Evolutionary conservation across 2,797 vertebrate genomes (phyloP).

Genomic region (Microctenopoma steveboyesi): DNA sequence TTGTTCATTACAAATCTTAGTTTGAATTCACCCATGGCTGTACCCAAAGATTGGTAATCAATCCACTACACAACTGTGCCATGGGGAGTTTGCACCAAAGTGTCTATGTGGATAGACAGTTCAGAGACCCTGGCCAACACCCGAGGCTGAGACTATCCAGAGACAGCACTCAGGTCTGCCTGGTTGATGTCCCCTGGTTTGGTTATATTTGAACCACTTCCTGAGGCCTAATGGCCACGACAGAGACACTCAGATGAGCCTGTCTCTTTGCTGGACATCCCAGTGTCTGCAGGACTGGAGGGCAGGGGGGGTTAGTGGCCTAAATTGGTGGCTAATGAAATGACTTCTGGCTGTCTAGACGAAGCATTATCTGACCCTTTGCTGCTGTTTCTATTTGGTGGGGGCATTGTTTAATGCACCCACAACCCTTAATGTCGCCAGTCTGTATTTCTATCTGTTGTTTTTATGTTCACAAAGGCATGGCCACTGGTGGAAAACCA

Average conservation of each 20-base stretch:
- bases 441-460: too few relatives aligned
- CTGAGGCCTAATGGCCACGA: constrained; percentile 51
- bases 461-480: neutral
- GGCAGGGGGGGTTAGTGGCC: constrained; percentile 8
- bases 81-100: neutral
- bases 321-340: constrained; percentile 73
- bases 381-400: constrained; percentile 25
- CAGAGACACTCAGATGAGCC: constrained; percentile 55
- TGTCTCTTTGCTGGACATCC: constrained; percentile 52
- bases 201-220: constrained; percentile 63
- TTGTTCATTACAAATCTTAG: constrained; percentile 37
- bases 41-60: constrained; percentile 9
- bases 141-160: constrained; percentile 39
- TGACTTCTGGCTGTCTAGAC: constrained; percentile 80
- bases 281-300: constrained; percentile 39
- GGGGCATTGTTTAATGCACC: neutral
- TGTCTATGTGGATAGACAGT: constrained; percentile 7
- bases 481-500: constrained; percentile 15
- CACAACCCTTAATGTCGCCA: neutral
- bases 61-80: neutral
- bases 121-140: constrained; percentile 27
- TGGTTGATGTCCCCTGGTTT: constrained; percentile 37
- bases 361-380: constrained; percentile 75
- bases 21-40: constrained; percentile 16
- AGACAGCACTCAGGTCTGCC: constrained; percentile 35